Conservation (phyloP, 2,113 vertebrate species). For the Nothoprocta pentlandii region DNA sequence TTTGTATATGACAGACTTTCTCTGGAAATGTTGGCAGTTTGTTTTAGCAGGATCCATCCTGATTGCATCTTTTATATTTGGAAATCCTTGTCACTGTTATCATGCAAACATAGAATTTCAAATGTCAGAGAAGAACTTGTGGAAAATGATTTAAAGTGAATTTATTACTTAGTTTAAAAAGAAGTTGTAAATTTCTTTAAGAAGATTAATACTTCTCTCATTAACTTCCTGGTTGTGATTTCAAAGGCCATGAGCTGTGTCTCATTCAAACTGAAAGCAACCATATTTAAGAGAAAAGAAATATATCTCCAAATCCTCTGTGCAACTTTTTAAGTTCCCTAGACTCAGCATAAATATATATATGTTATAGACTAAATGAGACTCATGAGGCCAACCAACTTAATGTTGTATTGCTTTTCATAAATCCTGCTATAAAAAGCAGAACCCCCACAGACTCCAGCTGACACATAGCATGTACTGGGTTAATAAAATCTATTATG, state of each 20-base stretch:
- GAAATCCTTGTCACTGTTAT: slow-evolving; percentile 33
- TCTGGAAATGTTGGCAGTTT: neutral
- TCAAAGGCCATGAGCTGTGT: neutral
- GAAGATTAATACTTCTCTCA: slow-evolving; percentile 38
- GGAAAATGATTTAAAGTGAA: slow-evolving; percentile 44
- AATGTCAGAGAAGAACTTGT: neutral
- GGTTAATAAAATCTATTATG: slow-evolving; percentile 34
- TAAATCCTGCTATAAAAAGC: neutral
- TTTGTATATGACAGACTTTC: slow-evolving; percentile 25
- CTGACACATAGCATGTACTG: neutral
- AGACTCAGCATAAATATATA: neutral
- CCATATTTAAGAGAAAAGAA: neutral
- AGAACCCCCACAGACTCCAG: neutral
- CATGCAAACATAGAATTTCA: slow-evolving; percentile 6
- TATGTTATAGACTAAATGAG: neutral
- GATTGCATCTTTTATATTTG: neutral
- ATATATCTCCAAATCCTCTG: neutral
- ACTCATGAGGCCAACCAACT: neutral
- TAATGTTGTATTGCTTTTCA: neutral
- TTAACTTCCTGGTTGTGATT: slow-evolving; percentile 34
- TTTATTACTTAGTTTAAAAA: slow-evolving; percentile 37
- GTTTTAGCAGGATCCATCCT: neutral
- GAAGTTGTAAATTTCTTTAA: slow-evolving; percentile 8
- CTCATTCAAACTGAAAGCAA: slow-evolving; percentile 5
- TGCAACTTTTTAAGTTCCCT: neutral